Conservation (phyloP, 2,888 invertebrate genomes). For the Gisinianus flammeolus region DNA sequence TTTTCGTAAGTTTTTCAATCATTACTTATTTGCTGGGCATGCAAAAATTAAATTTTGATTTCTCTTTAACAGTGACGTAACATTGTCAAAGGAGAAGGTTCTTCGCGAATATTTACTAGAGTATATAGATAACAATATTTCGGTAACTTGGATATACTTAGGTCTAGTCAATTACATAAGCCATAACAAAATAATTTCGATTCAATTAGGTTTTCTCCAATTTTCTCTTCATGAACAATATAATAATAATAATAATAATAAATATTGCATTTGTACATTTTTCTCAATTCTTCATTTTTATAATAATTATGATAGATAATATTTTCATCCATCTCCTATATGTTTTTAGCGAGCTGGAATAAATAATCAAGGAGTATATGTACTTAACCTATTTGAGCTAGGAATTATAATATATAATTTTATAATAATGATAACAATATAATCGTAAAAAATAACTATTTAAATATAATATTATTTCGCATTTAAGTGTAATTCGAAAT, state of each 20-base stretch:
- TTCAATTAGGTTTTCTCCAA: not conserved
- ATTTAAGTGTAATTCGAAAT: not conserved
- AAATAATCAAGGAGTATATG: not conserved
- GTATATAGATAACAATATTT: too few relatives aligned
- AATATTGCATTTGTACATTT: not conserved
- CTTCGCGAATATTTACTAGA: too few relatives aligned
- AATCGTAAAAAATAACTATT: not conserved
- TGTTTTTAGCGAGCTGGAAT: not conserved
- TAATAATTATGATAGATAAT: too few relatives aligned
- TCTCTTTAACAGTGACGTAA: too few relatives aligned
- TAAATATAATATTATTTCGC: not conserved
- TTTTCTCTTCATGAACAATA: not conserved
- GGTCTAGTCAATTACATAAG: too few relatives aligned
- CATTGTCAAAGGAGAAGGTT: too few relatives aligned
- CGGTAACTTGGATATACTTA: too few relatives aligned
- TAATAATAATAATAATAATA: not conserved
- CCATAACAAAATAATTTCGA: not conserved
- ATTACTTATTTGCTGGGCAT: too few relatives aligned
- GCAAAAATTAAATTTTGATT: too few relatives aligned
- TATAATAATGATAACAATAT: not conserved
- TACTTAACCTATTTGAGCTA: not conserved
- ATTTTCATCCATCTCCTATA: not conserved
- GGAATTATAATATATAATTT: not conserved
- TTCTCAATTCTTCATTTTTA: not conserved
- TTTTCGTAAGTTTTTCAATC: too few relatives aligned